These are phyloP conservation scores for Mimumesa dahlbomi DNA, from an alignment of 2,888 invertebrate species.

Conservation along the genomic window DNA sequence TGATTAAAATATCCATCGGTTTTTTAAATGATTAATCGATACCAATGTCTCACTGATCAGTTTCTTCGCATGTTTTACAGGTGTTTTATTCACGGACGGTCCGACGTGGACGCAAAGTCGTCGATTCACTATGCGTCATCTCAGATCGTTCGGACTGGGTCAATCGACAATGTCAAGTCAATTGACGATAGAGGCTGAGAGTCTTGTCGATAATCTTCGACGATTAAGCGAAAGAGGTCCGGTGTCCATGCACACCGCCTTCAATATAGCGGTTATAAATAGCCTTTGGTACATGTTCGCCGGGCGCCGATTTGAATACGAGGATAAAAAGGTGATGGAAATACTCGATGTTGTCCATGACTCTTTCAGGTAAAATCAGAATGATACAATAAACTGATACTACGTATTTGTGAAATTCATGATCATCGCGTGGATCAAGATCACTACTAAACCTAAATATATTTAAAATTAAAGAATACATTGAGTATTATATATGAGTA, in stretches of 20 bases:
- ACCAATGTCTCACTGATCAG: no score
- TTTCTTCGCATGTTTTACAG: constrained; percentile 79
- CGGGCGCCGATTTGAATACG: constrained; percentile 84
- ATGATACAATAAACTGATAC: neutral
- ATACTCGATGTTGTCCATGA: constrained; percentile 84
- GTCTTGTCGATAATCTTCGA: constrained; percentile 81
- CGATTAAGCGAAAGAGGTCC: constrained; percentile 73
- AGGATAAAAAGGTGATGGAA: constrained; percentile 82
- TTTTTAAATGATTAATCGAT: no score
- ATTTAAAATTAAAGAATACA: no score
- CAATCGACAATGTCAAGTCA: constrained; percentile 84
- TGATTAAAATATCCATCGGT: no score
- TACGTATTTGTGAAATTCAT: no score
- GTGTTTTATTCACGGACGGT: constrained; percentile 87
- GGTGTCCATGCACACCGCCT: constrained; percentile 81
- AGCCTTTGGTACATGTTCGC: constrained; percentile 87
- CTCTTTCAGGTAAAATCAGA: constrained; percentile 81
- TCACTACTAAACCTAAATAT: no score
- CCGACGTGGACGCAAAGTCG: constrained; percentile 85
- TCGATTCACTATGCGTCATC: constrained; percentile 85
- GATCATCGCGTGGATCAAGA: no score
- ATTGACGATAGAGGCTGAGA: constrained; percentile 83
- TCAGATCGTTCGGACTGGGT: constrained; percentile 85
- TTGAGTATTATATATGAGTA: no score
- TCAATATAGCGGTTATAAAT: constrained; percentile 86